Evolutionary conservation across 1,140 invertebrate species (phyloP).

Genomic region (Drosophila carrolli): DNA sequence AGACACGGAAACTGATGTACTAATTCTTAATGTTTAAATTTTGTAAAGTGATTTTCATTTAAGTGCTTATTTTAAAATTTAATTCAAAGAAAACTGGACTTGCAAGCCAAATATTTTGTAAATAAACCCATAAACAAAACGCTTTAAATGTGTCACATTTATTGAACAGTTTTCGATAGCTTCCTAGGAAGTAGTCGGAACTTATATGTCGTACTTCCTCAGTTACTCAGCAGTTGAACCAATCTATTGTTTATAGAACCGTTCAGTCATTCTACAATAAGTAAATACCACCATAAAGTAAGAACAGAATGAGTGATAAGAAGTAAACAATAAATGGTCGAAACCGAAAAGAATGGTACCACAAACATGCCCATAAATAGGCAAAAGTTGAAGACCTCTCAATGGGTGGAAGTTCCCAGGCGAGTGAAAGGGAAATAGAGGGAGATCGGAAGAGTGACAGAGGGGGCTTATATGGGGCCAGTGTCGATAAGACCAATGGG

Average conservation of each 20-base stretch:
- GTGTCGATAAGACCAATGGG: slow-evolving; percentile 5
- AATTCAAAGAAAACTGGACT: not conserved
- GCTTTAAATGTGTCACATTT: not conserved
- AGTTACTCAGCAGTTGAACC: slow-evolving; percentile 35
- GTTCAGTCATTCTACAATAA: slow-evolving; percentile 25
- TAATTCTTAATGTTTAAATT: not conserved
- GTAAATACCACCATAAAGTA: slow-evolving; percentile 6
- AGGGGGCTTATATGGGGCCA: slow-evolving; percentile 1
- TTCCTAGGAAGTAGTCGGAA: slow-evolving; percentile 18
- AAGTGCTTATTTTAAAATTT: not conserved
- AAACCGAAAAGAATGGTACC: slow-evolving; percentile 28
- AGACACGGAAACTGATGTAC: not conserved
- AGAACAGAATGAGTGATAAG: slow-evolving; percentile 44
- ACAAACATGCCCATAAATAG: slow-evolving; percentile 79
- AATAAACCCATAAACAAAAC: not conserved
- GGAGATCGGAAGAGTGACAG: not conserved
- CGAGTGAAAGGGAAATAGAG: slow-evolving; percentile 9
- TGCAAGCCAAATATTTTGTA: not conserved
- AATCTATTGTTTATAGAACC: slow-evolving; percentile 45
- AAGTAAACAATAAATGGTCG: slow-evolving; percentile 40
- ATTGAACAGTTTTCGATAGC: not conserved
- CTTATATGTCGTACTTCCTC: slow-evolving; percentile 6
- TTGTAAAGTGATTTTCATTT: slow-evolving; percentile 1
- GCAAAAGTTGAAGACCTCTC: slow-evolving; percentile 43
- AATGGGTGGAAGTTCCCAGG: slow-evolving; percentile 40